phyloP scores from a whole-genome alignment of 2,113 vertebrate genomes.

The Pyxicephalus adspersus region DNA sequence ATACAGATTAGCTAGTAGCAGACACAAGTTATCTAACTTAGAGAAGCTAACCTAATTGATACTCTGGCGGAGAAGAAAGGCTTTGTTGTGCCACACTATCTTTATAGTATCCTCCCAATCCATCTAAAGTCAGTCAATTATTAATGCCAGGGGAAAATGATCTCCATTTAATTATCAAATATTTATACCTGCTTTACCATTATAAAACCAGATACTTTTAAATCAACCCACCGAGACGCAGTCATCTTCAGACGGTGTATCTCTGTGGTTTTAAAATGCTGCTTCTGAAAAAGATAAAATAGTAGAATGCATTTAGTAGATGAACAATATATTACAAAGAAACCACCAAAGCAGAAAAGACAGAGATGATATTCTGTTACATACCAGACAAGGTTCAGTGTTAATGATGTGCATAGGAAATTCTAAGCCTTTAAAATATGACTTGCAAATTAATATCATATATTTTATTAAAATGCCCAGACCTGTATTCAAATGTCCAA shows the following conservation, averaged over 20 bases:
- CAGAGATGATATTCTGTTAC: too few species aligned
- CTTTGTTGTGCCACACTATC: background rate
- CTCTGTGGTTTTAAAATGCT: background rate
- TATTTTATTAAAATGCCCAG: too few species aligned
- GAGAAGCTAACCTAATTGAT: background rate
- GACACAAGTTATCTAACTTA: background rate
- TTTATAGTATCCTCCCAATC: background rate
- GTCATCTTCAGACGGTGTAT: background rate
- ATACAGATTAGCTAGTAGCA: background rate
- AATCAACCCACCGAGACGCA: conserved; percentile 7
- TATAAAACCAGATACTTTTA: background rate
- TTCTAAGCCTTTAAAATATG: too few species aligned
- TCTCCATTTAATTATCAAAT: conserved; percentile 35
- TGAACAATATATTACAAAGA: background rate
- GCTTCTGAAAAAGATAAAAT: conserved; percentile 23
- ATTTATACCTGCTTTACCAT: background rate
- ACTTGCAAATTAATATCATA: too few species aligned
- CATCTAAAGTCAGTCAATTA: conserved; percentile 1
- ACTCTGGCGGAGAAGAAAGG: background rate
- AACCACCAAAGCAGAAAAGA: too few species aligned
- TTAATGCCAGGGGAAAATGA: conserved; percentile 5
- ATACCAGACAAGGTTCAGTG: too few species aligned
- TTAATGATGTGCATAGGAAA: too few species aligned
- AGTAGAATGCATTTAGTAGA: background rate
- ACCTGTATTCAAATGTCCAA: too few species aligned